A percentile compares a stretch with the other conserved stretches of the same genome.
Evolutionary conservation across 1,140 invertebrate species (phyloP).

Genomic region (Nixonia krombeini): DNA sequence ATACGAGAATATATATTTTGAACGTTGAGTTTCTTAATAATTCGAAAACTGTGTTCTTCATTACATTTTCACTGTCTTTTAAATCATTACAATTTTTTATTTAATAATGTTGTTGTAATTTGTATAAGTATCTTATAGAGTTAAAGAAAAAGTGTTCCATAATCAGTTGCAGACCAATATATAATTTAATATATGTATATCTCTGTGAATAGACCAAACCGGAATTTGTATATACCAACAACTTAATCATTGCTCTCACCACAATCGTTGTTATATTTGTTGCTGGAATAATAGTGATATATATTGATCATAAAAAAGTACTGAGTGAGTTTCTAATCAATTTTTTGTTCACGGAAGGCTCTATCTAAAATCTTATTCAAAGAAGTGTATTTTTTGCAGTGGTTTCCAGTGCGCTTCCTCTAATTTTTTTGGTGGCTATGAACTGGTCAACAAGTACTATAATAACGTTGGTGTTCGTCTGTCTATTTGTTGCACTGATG

Average conservation of each 20-base stretch:
- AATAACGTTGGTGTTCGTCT: slow-evolving; percentile 67
- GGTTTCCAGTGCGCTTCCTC: slow-evolving; percentile 20
- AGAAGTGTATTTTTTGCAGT: slow-evolving; percentile 38
- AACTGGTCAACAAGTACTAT: slow-evolving; percentile 57
- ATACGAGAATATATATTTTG: too few species aligned
- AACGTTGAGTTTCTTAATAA: too few species aligned
- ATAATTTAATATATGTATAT: too few species aligned
- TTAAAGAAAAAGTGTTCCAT: too few species aligned
- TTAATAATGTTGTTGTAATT: background rate
- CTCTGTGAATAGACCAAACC: slow-evolving; percentile 33
- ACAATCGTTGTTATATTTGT: slow-evolving; percentile 41
- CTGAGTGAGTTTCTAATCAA: slow-evolving; percentile 49
- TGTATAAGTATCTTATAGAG: too few species aligned
- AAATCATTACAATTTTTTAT: background rate
- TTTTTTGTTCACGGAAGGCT: background rate
- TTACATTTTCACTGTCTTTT: background rate
- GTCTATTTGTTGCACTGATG: slow-evolving; percentile 72
- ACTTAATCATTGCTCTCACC: slow-evolving; percentile 39
- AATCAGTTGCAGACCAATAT: too few species aligned
- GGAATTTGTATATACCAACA: slow-evolving; percentile 48
- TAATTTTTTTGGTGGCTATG: slow-evolving; percentile 41
- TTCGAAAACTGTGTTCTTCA: background rate
- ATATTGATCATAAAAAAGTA: slow-evolving; percentile 53
- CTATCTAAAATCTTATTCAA: too few species aligned
- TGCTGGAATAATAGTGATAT: slow-evolving; percentile 46